A percentile compares a stretch with the other conserved stretches of the same genome.
Evolutionary conservation across 2,797 vertebrate genomes (phyloP).

Genomic region (Cuculus canorus): DNA sequence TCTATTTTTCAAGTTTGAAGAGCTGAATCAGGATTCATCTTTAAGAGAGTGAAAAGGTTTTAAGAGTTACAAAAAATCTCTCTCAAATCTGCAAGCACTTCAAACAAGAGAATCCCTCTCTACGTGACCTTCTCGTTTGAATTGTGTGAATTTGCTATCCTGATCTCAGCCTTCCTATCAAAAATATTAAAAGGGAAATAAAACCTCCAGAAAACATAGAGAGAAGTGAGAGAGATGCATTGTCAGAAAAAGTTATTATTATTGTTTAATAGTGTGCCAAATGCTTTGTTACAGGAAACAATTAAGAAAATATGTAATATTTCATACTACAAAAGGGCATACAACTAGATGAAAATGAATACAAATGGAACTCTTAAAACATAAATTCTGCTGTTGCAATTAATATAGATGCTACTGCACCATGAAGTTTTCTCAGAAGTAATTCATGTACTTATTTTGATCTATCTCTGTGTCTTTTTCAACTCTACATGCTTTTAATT

Average conservation of each 20-base stretch:
- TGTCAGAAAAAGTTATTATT: conserved; percentile 3
- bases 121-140: conserved; percentile 8
- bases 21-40: neutral
- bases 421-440: neutral
- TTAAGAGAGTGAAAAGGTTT: neutral
- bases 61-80: neutral
- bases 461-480: neutral
- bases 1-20: neutral
- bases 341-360: neutral
- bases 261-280: conserved; percentile 1
- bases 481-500: neutral
- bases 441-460: neutral
- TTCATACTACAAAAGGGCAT: neutral
- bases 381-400: neutral
- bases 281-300: conserved; percentile 8
- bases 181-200: neutral
- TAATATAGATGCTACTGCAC: neutral
- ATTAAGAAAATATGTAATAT: neutral
- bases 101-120: neutral
- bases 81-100: neutral
- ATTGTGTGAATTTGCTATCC: conserved; percentile 15
- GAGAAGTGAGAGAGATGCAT: neutral
- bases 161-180: neutral
- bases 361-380: neutral
- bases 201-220: neutral